Evolutionary conservation across 2,797 vertebrate genomes (phyloP).

Genomic region (Huso huso): DNA sequence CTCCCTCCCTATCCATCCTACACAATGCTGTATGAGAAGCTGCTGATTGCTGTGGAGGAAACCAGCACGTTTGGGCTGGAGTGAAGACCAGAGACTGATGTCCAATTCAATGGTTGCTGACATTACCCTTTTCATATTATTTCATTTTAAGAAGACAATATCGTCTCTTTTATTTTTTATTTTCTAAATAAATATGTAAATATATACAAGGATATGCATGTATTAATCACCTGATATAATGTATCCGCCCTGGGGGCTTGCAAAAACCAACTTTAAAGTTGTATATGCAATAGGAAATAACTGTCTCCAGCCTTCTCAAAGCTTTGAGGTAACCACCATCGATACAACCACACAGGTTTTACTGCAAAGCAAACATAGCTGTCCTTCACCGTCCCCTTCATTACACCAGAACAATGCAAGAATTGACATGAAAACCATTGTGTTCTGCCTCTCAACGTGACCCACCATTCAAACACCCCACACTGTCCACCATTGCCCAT

Average conservation of each 20-base stretch:
- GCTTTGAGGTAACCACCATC: slow-evolving; percentile 23
- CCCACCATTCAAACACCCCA: too few species aligned
- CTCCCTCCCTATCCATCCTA: slow-evolving; percentile 76
- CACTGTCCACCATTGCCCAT: too few species aligned
- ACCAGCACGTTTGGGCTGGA: slow-evolving; percentile 19
- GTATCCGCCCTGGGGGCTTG: slow-evolving; percentile 21
- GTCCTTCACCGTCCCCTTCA: too few species aligned
- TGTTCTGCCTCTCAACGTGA: too few species aligned
- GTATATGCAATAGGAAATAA: slow-evolving; percentile 51
- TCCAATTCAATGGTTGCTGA: slow-evolving; percentile 12
- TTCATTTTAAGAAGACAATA: slow-evolving; percentile 14
- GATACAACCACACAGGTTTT: too few species aligned
- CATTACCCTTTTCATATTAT: slow-evolving; percentile 3
- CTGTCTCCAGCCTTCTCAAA: slow-evolving; percentile 34
- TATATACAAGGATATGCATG: slow-evolving; percentile 31
- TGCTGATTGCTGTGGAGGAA: slow-evolving; percentile 18
- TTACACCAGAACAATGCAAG: too few species aligned
- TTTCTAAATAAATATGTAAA: slow-evolving; percentile 14
- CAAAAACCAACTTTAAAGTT: slow-evolving; percentile 29
- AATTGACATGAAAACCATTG: too few species aligned
- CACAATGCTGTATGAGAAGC: slow-evolving; percentile 16
- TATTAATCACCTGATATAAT: slow-evolving; percentile 22
- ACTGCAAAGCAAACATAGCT: too few species aligned
- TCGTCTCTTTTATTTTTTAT: slow-evolving; percentile 19
- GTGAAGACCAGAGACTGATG: background rate